Conservation (phyloP, 2,888 invertebrate genomes). For the Cenopis cana region DNA sequence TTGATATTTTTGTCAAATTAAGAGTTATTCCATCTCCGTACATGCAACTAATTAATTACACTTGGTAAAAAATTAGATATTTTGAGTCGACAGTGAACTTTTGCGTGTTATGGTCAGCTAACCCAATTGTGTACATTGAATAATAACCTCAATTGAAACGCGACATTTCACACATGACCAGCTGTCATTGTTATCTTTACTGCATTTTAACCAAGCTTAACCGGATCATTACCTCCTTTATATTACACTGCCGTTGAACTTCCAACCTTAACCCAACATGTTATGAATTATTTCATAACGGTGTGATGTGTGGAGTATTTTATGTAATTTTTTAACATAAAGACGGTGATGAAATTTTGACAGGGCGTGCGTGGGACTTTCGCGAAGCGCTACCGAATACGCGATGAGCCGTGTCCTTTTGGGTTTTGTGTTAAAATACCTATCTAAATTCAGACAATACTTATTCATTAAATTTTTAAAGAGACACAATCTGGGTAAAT, state of each 20-base stretch:
- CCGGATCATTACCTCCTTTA: slow-evolving; percentile 76
- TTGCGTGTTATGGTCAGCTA: not conserved
- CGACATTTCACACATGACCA: slow-evolving; percentile 58
- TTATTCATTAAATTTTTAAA: too few relatives aligned
- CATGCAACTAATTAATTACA: too few relatives aligned
- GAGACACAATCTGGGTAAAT: too few relatives aligned
- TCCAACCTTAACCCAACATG: slow-evolving; percentile 42
- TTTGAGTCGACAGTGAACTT: too few relatives aligned
- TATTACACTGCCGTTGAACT: slow-evolving; percentile 46
- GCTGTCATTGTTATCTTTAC: slow-evolving; percentile 49
- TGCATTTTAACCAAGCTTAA: slow-evolving; percentile 69
- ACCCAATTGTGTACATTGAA: not conserved
- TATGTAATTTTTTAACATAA: slow-evolving; percentile 55
- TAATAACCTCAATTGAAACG: slow-evolving; percentile 6
- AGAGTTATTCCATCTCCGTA: too few relatives aligned
- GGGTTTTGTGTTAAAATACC: not conserved
- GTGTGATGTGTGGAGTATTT: slow-evolving; percentile 37
- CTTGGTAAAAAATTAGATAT: too few relatives aligned
- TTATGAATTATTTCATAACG: not conserved
- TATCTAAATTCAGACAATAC: too few relatives aligned
- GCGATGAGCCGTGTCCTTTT: not conserved
- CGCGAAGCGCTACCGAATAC: slow-evolving; percentile 31
- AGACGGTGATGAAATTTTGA: slow-evolving; percentile 56
- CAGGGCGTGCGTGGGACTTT: slow-evolving; percentile 60
- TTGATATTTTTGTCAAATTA: too few relatives aligned